Base-by-base conservation (phyloP, 92 coral and sea anemone genomes). In the Metridium senile region DNA sequence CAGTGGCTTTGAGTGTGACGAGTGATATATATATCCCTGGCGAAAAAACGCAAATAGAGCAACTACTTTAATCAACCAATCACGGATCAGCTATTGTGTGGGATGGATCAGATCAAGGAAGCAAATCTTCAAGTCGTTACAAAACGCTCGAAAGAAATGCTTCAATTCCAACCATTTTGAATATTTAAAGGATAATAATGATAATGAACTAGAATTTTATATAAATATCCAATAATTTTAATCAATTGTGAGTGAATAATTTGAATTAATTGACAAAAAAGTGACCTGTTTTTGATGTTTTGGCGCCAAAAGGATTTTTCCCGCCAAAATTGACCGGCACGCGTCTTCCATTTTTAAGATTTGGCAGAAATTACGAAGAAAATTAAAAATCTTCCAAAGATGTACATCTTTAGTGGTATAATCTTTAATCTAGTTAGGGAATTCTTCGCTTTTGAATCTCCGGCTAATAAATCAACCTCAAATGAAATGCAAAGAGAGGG, bases 351-450 rank as follows among this genome's bases (percentile, higher is more conserved):
- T 13, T 39, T 6, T 39, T 39, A 39, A 39, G 59, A 54, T 54
- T 54, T 54, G 4, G 25, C 59, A 4, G 49, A 39, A 54, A 54
- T 21, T 54, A 19, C 20, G 25, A 54, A 54, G 25, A 54, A 54
- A 54, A 54, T 54, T 54, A 21, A 21, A 54, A 54, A 54, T 54
- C n/a, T 54, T 3, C 17, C 17, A 3, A 54, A 54, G 59, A 54
- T 54, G 17, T 54, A 3, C 21, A 54, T 54, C 59, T 13, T 13
- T 54, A 19, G 16, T 54, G 2, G 59, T 54, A 39, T 39, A 54
- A 54, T 54, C 59, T 54, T 21, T 54, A 54, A 54, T 54, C 59
- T 54, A 54, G 59, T 54, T 54, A 54, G 59, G 9, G 59, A 54
- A 54, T 54, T 54, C 59, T 21, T 2, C 3, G 20, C 59, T 54